Evolutionary conservation across 2,888 invertebrate species (phyloP), one percentile per base, ranked within the genome.

Genomic region (Drosophila mimica): DNA sequence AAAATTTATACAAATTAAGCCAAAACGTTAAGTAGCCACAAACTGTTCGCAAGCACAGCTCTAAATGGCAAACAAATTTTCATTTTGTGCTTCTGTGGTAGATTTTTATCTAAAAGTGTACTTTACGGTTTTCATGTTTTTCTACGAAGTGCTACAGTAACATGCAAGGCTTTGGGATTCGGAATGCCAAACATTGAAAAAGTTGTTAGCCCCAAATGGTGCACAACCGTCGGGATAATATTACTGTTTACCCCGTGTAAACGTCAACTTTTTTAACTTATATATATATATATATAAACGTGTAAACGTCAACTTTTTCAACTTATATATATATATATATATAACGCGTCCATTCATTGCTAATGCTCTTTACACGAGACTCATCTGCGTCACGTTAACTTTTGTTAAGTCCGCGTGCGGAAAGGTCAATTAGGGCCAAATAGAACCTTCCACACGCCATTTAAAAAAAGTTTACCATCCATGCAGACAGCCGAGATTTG

Each of bases 381-480:
- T 51, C 79, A 83, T 51, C 79, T 81, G 82, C 58, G 76, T 36
- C 57, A 28, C 52, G 20, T 48, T 60, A 81, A 65, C 64, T 73
- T 66, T 60, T 36, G 58, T 46, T 48, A 62, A 64, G 76, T 61
- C 58, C 59, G 46, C 67, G 38, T 56, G 36, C 61, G 49, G 34
- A 65, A 62, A 65, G 49, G 60, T 65, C 68, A 87, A 83, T 81
- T 87, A 81, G 57, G 54, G 15, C 36, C 34, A 53, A 59, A 57
- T 68, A 28, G 11, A 30, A n/a, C 31, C 17, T 36, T 15, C 59
- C 30, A 57, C 49, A 70, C 25, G 13, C 9, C 28, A 38, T 60
- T 61, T 48, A 60, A 49, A 64, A 53, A 51, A 48, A 48, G 40
- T 46, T 58, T 46, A 57, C 43, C 28, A 30, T 58, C 17, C n/a